Conservation (phyloP, 2,113 vertebrate species). For the Pyxicephalus adspersus region DNA sequence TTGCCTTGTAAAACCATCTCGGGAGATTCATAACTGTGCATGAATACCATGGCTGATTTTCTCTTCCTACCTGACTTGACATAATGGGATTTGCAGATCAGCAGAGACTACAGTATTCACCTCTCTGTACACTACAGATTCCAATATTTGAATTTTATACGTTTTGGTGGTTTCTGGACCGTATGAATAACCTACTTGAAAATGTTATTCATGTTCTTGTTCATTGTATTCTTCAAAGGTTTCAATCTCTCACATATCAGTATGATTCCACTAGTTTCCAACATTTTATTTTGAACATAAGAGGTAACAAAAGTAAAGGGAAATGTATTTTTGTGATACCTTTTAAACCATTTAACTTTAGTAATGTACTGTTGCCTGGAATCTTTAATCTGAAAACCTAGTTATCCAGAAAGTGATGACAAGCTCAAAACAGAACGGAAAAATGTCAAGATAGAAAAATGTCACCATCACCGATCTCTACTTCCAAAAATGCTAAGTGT, state of each 20-base stretch:
- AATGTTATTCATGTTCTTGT: neutral
- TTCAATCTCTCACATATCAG: neutral
- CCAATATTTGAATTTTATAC: neutral
- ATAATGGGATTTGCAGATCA: constrained; percentile 35
- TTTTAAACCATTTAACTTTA: too few species aligned
- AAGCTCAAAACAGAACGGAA: too few species aligned
- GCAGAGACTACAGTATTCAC: neutral
- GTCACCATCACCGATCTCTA: too few species aligned
- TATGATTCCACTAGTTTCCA: too few species aligned
- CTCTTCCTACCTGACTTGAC: neutral
- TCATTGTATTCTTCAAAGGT: neutral
- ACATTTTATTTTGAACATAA: too few species aligned
- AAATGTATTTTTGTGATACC: too few species aligned
- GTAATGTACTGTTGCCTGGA: too few species aligned
- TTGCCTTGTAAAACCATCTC: neutral
- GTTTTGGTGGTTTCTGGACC: neutral
- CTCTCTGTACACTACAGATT: neutral
- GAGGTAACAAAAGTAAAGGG: too few species aligned
- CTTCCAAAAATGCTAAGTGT: too few species aligned
- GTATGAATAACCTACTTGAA: neutral
- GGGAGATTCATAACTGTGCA: constrained; percentile 5
- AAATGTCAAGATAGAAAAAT: too few species aligned
- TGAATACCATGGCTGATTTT: neutral
- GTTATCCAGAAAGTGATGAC: too few species aligned
- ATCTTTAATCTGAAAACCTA: too few species aligned